phyloP scores from a whole-genome alignment of 2,888 invertebrate genomes.

The Meliscaeva auricollis region DNA sequence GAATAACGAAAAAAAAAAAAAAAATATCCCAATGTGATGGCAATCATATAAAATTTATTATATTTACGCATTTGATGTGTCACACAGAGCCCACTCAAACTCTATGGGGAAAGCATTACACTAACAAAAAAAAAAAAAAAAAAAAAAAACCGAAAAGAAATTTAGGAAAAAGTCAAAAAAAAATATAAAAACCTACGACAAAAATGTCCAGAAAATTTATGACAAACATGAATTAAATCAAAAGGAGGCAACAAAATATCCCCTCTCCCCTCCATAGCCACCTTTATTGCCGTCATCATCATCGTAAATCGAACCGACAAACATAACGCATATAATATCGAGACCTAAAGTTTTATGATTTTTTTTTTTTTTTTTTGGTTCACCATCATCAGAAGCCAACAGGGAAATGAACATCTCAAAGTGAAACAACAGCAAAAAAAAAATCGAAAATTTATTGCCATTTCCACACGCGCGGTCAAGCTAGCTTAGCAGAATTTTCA shows the following conservation, averaged over 20 bases:
- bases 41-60: conserved; percentile 71
- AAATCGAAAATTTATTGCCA: conserved; percentile 52
- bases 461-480: conserved; percentile 61
- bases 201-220: conserved; percentile 61
- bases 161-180: too few relatives aligned
- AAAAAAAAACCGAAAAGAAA: background rate
- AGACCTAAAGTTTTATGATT: conserved; percentile 21
- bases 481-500: conserved; percentile 38
- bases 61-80: conserved; percentile 69
- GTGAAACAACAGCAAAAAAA: conserved; percentile 12
- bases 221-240: conserved; percentile 66
- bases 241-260: background rate
- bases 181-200: too few relatives aligned
- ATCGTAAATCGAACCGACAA: conserved; percentile 45
- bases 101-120: background rate
- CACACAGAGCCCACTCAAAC: conserved; percentile 44
- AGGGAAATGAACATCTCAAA: conserved; percentile 20
- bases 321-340: conserved; percentile 48
- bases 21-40: conserved; percentile 53
- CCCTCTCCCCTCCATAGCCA: background rate
- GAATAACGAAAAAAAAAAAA: conserved; percentile 38
- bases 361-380: background rate
- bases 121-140: conserved; percentile 13
- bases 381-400: background rate
- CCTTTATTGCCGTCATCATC: conserved; percentile 29